These are phyloP conservation scores for Heterotis niloticus DNA, from an alignment of 2,113 vertebrate species.

Conservation along the genomic window DNA sequence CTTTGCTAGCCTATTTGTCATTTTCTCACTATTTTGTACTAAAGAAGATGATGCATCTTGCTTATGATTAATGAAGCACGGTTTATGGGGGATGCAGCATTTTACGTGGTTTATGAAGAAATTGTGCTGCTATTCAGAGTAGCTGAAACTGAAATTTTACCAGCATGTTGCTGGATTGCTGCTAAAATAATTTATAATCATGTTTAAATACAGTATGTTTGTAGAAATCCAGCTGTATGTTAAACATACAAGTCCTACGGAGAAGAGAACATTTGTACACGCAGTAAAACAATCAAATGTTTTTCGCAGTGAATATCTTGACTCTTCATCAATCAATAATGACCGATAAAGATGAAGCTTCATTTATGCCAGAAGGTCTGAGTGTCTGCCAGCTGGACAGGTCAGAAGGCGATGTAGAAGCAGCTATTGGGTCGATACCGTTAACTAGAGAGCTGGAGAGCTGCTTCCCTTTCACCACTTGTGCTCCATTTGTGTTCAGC, in stretches of 20 bases:
- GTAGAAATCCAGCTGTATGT: too few relatives aligned
- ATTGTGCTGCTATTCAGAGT: too few relatives aligned
- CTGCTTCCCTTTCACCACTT: background rate
- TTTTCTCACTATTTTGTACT: too few relatives aligned
- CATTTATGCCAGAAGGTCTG: background rate
- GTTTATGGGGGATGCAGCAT: too few relatives aligned
- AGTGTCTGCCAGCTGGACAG: background rate
- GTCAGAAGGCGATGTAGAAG: background rate
- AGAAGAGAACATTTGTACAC: background rate
- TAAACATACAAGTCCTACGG: background rate
- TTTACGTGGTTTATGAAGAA: too few relatives aligned
- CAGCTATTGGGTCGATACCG: background rate
- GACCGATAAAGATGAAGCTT: background rate
- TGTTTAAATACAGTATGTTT: too few relatives aligned
- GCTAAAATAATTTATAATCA: too few relatives aligned
- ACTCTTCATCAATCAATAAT: background rate
- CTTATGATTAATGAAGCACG: too few relatives aligned
- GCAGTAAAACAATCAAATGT: background rate
- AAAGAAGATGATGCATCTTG: too few relatives aligned
- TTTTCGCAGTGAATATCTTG: background rate
- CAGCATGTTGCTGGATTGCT: too few relatives aligned
- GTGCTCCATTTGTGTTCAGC: too few relatives aligned
- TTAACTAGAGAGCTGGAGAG: background rate
- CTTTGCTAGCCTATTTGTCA: background rate
- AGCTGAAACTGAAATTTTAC: too few relatives aligned